Percentiles rank a stretch among this genome's conserved stretches.
phyloP scores from a whole-genome alignment of 2,113 vertebrate genomes.

The Hippocampus barbouri region DNA sequence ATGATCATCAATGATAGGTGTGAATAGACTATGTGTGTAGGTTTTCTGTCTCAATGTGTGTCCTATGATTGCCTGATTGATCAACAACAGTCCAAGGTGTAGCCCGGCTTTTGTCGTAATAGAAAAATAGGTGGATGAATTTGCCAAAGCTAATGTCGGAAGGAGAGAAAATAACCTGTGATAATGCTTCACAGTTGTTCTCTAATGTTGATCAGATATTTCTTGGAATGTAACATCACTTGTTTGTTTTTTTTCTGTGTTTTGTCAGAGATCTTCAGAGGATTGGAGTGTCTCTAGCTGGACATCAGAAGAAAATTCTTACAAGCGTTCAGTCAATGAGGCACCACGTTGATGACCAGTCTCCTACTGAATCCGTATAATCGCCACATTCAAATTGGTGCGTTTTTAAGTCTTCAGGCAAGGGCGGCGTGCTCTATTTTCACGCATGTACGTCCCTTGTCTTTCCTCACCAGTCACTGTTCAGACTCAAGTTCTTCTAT shows the following conservation, averaged over 20 bases:
- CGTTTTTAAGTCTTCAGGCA: constrained; percentile 19
- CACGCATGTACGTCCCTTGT: not conserved
- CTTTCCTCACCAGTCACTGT: not conserved
- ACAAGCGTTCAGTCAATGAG: constrained; percentile 95
- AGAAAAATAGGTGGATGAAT: not conserved
- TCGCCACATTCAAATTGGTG: not conserved
- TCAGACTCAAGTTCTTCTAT: not conserved
- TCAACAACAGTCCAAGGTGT: too few relatives aligned
- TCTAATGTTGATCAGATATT: not conserved
- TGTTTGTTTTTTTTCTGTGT: not conserved
- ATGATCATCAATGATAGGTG: too few relatives aligned
- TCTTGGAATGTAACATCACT: not conserved
- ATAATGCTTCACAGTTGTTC: not conserved
- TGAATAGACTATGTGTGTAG: too few relatives aligned
- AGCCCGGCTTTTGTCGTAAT: too few relatives aligned
- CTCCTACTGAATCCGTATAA: constrained; percentile 72
- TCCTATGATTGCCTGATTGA: too few relatives aligned
- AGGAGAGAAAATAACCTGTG: not conserved
- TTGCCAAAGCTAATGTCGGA: not conserved
- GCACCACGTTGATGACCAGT: constrained; percentile 84
- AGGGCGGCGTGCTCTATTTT: constrained; percentile 5
- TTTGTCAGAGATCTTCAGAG: constrained; percentile 85
- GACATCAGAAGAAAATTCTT: constrained; percentile 98
- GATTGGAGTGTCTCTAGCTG: constrained; percentile 91
- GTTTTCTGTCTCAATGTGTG: too few relatives aligned